phyloP scores from a whole-genome alignment of 2,113 vertebrate species.

The Diphyllodes magnificus region DNA sequence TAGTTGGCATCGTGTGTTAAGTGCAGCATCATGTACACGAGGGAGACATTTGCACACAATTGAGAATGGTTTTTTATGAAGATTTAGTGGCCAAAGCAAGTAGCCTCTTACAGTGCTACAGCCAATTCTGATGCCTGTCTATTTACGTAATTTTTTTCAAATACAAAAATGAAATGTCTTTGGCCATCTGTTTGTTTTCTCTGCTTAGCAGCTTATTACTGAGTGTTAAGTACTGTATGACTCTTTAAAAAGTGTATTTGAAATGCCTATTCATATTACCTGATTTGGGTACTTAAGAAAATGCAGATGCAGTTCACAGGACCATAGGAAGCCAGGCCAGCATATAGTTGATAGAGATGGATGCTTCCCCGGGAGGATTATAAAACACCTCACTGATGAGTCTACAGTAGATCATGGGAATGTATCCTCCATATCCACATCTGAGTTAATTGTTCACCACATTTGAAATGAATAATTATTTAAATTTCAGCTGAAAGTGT shows the following conservation, averaged over 20 bases:
- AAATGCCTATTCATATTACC: neutral
- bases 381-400: neutral
- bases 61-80: neutral
- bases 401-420: neutral
- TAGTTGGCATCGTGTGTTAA: neutral
- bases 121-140: neutral
- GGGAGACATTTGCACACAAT: neutral
- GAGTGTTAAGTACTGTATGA: neutral
- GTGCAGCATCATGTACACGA: neutral
- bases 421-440: neutral
- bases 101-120: neutral
- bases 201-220: neutral
- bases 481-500: neutral
- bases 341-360: fast-evolving
- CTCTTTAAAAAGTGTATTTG: neutral
- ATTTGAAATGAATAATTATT: neutral
- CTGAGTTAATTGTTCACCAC: neutral
- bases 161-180: neutral
- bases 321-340: neutral
- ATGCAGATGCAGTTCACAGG: neutral
- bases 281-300: neutral
- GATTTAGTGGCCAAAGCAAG: neutral
- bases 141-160: neutral
- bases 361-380: neutral
- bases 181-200: neutral